Conservation (phyloP, 2,797 vertebrate genomes). For the Clarias platycephalus region DNA sequence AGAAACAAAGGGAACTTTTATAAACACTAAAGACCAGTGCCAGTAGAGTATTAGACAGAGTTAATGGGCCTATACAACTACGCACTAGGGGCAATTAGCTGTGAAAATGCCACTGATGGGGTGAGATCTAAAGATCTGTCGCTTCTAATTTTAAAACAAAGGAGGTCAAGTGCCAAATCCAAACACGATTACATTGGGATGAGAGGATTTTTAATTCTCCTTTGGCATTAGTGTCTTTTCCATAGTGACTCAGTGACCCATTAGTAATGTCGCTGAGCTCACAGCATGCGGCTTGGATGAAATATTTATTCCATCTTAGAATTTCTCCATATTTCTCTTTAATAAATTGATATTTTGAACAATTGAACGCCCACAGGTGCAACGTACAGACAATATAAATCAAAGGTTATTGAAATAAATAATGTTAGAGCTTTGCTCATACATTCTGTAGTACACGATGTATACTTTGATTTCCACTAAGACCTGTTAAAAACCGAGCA, state of each 20-base stretch:
- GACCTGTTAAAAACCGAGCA: neutral
- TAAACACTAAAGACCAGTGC: neutral
- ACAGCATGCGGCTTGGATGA: neutral
- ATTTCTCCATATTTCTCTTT: neutral
- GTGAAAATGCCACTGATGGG: slow-evolving; percentile 10
- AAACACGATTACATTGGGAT: neutral
- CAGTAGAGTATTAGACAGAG: neutral
- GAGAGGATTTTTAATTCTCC: slow-evolving; percentile 20
- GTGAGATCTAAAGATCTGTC: slow-evolving; percentile 34
- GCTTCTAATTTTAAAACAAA: slow-evolving; percentile 25
- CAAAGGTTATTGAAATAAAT: neutral
- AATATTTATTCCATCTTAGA: too few species aligned
- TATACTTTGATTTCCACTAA: neutral
- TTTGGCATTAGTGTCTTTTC: slow-evolving; percentile 7
- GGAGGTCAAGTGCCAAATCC: slow-evolving; percentile 9
- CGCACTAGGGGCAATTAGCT: slow-evolving; percentile 17
- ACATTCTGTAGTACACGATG: too few species aligned
- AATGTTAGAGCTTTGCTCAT: neutral
- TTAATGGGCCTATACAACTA: slow-evolving; percentile 23
- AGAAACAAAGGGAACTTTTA: slow-evolving; percentile 10
- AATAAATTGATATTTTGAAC: neutral
- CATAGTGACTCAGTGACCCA: slow-evolving; percentile 18
- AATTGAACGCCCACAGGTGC: neutral
- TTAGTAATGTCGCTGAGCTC: slow-evolving; percentile 26
- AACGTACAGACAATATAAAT: neutral